These are phyloP conservation scores for Trachelus tabidus DNA, from an alignment of 2,888 invertebrate species.

Conservation along the genomic window DNA sequence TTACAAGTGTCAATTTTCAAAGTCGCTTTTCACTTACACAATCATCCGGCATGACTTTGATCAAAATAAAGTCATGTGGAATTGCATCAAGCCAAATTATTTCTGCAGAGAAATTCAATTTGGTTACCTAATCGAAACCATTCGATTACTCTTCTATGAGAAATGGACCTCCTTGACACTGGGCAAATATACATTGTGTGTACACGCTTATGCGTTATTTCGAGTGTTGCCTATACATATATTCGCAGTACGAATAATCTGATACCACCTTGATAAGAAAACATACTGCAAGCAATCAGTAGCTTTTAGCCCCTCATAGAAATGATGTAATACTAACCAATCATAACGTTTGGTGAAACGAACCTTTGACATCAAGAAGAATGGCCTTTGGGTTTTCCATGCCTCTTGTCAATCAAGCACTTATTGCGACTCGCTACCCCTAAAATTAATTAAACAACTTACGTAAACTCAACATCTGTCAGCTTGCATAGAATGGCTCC, in stretches of 20 bases:
- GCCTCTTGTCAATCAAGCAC: background rate
- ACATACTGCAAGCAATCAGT: background rate
- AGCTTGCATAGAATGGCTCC: background rate
- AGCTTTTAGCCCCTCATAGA: background rate
- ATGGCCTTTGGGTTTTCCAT: background rate
- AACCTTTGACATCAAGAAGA: background rate
- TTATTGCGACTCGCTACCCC: background rate
- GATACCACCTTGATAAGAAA: background rate
- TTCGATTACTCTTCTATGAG: background rate
- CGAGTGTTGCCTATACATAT: background rate
- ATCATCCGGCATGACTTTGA: background rate
- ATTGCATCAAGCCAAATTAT: background rate
- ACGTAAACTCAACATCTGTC: background rate
- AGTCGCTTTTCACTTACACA: background rate
- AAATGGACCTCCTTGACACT: background rate
- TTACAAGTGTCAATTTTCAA: no score
- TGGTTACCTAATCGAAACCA: background rate
- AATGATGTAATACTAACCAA: background rate
- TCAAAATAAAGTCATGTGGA: background rate
- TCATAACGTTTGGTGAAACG: background rate
- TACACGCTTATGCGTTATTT: background rate
- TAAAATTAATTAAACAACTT: background rate
- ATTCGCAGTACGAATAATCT: background rate
- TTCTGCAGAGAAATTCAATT: background rate
- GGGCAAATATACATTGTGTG: background rate